Conservation (phyloP, 2,113 vertebrate species). For the Phalacrocorax carbo region DNA sequence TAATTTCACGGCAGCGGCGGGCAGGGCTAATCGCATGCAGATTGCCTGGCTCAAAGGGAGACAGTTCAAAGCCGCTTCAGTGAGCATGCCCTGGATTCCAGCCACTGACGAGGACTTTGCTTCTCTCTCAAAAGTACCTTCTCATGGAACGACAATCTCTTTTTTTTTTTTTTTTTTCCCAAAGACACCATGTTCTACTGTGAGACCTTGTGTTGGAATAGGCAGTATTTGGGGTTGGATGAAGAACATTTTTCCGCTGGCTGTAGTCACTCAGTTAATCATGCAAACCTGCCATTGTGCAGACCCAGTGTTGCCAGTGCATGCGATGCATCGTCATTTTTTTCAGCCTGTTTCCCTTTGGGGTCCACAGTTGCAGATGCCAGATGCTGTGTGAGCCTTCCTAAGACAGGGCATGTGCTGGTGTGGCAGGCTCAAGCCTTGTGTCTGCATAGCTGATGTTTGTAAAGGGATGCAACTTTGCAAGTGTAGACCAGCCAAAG, state of each 20-base stretch:
- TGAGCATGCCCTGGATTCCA: neutral
- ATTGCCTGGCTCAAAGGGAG: neutral
- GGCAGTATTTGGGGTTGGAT: neutral
- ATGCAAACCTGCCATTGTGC: neutral
- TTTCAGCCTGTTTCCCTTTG: neutral
- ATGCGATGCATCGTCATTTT: neutral
- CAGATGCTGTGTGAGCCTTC: neutral
- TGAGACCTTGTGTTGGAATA: neutral
- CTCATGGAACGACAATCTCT: accelerated
- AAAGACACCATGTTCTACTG: neutral
- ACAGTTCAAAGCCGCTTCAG: neutral
- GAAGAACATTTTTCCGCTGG: neutral
- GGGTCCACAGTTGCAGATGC: neutral
- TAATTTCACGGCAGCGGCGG: accelerated
- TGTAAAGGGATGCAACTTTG: neutral
- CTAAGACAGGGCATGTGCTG: neutral
- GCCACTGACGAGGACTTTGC: neutral
- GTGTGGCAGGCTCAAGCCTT: neutral
- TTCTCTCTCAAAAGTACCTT: neutral
- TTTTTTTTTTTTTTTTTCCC: too few species aligned
- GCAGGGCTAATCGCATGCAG: neutral
- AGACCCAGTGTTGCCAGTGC: neutral
- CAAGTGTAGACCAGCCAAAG: neutral
- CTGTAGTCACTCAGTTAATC: neutral
- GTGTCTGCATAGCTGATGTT: neutral